Evolutionary conservation across 2,113 vertebrate genomes (phyloP).

Genomic region (Istiophorus platypterus): DNA sequence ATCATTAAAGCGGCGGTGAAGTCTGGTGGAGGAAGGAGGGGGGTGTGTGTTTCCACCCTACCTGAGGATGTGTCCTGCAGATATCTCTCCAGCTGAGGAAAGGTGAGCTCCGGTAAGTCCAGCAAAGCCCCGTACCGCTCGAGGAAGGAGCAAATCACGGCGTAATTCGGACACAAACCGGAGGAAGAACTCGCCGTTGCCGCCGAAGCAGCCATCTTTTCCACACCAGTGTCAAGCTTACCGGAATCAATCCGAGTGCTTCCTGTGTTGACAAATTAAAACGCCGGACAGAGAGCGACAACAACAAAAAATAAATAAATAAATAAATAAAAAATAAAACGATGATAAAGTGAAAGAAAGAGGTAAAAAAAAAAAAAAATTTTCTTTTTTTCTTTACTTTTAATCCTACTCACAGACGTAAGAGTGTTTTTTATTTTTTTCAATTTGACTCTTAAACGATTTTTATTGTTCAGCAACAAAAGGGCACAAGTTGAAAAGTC

Average conservation of each 20-base stretch:
- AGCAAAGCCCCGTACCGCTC: conserved; percentile 92
- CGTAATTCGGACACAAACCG: conserved; percentile 93
- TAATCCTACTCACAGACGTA: too few species aligned
- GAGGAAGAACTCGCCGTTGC: conserved; percentile 85
- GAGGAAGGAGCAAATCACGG: conserved; percentile 95
- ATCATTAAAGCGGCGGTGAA: conserved; percentile 72
- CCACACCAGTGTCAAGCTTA: conserved; percentile 77
- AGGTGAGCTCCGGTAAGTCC: conserved; percentile 93
- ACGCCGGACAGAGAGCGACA: not conserved
- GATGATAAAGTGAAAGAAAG: too few species aligned
- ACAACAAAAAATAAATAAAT: not conserved
- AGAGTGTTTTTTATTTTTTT: too few species aligned
- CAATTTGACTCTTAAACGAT: too few species aligned
- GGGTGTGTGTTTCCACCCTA: conserved; percentile 64
- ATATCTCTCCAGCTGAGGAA: conserved; percentile 93
- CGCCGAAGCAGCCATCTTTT: conserved; percentile 90
- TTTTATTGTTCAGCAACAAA: too few species aligned
- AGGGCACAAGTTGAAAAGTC: too few species aligned
- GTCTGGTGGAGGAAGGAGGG: conserved; percentile 15
- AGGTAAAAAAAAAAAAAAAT: too few species aligned
- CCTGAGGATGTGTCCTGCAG: conserved; percentile 90
- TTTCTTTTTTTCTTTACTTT: too few species aligned
- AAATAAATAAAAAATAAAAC: too few species aligned
- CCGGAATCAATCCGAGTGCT: conserved; percentile 22
- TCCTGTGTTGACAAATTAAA: conserved; percentile 74